Base-by-base conservation (phyloP, 2,888 invertebrate species). In the Hyposoter didymator region DNA sequence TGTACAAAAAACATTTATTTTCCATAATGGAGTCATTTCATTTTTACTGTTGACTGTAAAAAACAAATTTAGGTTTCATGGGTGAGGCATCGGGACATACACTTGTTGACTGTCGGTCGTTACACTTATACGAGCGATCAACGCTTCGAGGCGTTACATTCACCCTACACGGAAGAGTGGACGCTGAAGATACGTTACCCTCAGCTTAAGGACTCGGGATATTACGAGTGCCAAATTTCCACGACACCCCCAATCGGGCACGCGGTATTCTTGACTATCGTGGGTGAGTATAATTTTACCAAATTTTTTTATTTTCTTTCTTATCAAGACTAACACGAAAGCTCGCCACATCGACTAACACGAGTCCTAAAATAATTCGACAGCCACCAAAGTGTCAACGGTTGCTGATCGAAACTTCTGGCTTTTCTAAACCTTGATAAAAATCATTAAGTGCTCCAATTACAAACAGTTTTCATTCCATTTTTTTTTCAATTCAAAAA, bases 221-320 rank as follows among this genome's bases (percentile, higher is more conserved):
- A 97, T 91, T 98, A 98, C 94, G 98, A 98, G 95, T 98, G 98
- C 94, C 98, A 98, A 95, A 97, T 98, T 93, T 97, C 97, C 89
- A 98, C 98, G 75, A 98, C 98, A 87, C 98, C 98, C 74, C 98
- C 98, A 83, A 96, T 97, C 73, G 97, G 98, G 62, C 97, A 97
- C 94, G 96, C 97, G 35, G 96, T 98, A 81, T 96, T 96, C 92
- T 95, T 98, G 86, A 97, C 96, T 89, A 97, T 98, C 92, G 97
- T 98, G 87, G 98, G 98, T 98, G 93, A 97, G 97, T 67, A 22
- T 47, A 7, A 45, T 19, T 69, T 32, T 0, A 43, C 14, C 35
- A 5, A 8, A 3, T 7, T 22, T 59, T 64, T 47, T 67, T 47
- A 22, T 64, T n/a, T n/a, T 14, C 0, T 1, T 39, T 28, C 28